Evolutionary conservation across 2,888 invertebrate species (phyloP).

Genomic region (Brenthis daphne): DNA sequence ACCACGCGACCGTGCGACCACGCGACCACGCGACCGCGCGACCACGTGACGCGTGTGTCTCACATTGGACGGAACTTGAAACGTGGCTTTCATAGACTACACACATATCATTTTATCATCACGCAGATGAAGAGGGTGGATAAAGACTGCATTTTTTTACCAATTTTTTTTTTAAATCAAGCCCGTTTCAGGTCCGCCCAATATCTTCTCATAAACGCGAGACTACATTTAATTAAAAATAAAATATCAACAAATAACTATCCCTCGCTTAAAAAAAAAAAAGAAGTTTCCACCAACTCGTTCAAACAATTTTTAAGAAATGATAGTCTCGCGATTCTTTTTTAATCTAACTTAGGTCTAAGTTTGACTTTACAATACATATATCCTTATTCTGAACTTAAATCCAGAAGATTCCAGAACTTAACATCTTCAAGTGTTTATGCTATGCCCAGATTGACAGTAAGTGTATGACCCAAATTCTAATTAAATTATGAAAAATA

Average conservation of each 20-base stretch:
- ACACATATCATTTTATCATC: too few species aligned
- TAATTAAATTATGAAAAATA: background rate
- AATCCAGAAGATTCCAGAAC: conserved; percentile 13
- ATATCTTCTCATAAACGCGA: background rate
- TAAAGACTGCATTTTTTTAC: background rate
- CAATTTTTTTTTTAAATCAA: background rate
- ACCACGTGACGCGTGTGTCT: conserved; percentile 2
- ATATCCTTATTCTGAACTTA: conserved; percentile 10
- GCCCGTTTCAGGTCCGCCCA: conserved; percentile 17
- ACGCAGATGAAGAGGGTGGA: too few species aligned
- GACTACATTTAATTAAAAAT: background rate
- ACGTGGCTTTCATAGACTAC: background rate
- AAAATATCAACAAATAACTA: background rate
- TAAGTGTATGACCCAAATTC: conserved; percentile 30
- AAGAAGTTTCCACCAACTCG: background rate
- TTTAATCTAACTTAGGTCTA: conserved; percentile 6
- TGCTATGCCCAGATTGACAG: conserved; percentile 65
- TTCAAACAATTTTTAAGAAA: background rate
- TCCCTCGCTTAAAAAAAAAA: background rate
- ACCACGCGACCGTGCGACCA: conserved; percentile 25
- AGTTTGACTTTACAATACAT: conserved; percentile 2
- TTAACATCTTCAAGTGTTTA: conserved; percentile 34
- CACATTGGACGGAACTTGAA: background rate
- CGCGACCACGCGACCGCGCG: conserved; percentile 20
- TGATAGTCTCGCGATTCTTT: background rate